phyloP scores from a whole-genome alignment of 2,797 vertebrate species.

The Moxostoma hubbsi region DNA sequence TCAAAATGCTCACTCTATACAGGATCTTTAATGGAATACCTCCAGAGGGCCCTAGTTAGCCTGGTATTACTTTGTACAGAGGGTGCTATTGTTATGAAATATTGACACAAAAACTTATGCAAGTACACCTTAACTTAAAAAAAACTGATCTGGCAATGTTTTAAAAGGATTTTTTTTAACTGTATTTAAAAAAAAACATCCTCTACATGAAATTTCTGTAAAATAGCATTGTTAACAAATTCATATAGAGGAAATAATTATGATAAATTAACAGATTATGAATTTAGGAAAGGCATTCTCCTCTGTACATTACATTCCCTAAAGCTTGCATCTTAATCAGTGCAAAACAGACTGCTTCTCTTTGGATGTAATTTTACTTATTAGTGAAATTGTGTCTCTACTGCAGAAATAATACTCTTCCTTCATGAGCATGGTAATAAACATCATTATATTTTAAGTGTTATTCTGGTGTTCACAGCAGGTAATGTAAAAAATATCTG shows the following conservation, averaged over 20 bases:
- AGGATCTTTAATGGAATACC: too few relatives aligned
- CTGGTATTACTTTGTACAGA: not conserved
- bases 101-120: not conserved
- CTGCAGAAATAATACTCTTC: conserved; percentile 69
- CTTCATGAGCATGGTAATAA: conserved; percentile 84
- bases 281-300: conserved; percentile 23
- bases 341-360: conserved; percentile 67
- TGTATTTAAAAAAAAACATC: not conserved
- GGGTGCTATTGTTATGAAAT: not conserved
- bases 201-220: not conserved
- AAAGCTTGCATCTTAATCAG: conserved; percentile 55
- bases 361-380: conserved; percentile 79
- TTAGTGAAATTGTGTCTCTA: too few relatives aligned
- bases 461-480: conserved; percentile 83
- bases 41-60: not conserved
- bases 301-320: conserved; percentile 40
- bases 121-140: too few relatives aligned
- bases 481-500: conserved; percentile 76
- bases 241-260: conserved; percentile 3
- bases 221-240: not conserved
- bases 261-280: conserved; percentile 15
- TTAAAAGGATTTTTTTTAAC: too few relatives aligned
- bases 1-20: too few relatives aligned
- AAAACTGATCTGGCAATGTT: too few relatives aligned
- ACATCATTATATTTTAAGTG: conserved; percentile 88